Evolutionary conservation across 2,113 vertebrate species (phyloP), one percentile per base, ranked within the genome.

Genomic region (Physeter macrocephalus): DNA sequence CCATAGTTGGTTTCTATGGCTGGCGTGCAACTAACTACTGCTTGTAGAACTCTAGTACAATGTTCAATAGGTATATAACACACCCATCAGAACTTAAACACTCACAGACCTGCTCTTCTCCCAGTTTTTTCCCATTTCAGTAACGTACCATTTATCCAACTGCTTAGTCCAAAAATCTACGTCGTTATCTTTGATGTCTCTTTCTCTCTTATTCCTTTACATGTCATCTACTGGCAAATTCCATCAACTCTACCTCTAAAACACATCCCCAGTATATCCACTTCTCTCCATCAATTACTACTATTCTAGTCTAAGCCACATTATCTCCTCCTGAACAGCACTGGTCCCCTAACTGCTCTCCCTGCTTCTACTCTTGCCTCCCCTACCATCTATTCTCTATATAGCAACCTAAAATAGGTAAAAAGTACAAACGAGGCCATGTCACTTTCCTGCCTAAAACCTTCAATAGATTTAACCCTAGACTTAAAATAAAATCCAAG

Each of bases 401-500:
- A 85, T 1, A 62, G 59, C 18, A 82, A 46, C 25, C 18, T 74
- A 61, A 71, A 41, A 57, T 46, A 91, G 41, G 93, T 90, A 13
- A 61, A 96, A 88, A 95, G 17, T 64, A 92, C 14, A 94, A 94
- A 81, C 49, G n/a, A 61, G 59, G 82, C 52, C 6, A 39, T 25
- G 29, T 75, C 43, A 72, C 62, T 57, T 85, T 90, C 75, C 39
- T 67, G 36, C 39, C 85, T 87, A 96, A 66, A 86, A 71, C 8
- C 31, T 87, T 52, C 52, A 52, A 59, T 34, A 62, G 52, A 54
- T 75, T 93, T 77, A 27, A 41, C 20, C 34, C 18, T 41, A 3
- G 90, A 90, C 20, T 93, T 71, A 93, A 78, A 87, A 83, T 31
- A 93, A 78, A 87, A 83, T 31, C 59, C 64, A 96, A 88, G 74